Evolutionary conservation across 1,140 invertebrate species (phyloP).

Genomic region (Anoplophora glabripennis): DNA sequence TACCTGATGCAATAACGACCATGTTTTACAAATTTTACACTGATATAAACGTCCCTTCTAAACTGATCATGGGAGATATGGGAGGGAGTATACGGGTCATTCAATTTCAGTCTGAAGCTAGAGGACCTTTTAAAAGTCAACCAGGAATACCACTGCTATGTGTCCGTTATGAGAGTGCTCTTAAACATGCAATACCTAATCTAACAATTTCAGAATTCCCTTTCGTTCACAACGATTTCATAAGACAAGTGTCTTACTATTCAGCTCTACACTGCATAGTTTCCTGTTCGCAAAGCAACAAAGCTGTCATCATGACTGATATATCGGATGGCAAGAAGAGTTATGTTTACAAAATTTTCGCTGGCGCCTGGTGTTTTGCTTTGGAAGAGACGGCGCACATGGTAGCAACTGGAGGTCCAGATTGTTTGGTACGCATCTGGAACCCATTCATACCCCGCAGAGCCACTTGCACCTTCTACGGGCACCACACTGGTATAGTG

Average conservation of each 20-base stretch:
- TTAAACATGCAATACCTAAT: constrained; percentile 42
- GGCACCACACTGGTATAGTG: constrained; percentile 68
- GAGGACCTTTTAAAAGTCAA: constrained; percentile 64
- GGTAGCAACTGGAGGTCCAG: constrained; percentile 68
- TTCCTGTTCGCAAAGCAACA: constrained; percentile 54
- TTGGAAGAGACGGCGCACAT: constrained; percentile 57
- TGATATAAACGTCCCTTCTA: constrained; percentile 56
- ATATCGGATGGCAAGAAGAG: constrained; percentile 33
- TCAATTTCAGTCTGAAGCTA: constrained; percentile 40
- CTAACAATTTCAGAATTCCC: constrained; percentile 52
- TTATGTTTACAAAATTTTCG: constrained; percentile 24
- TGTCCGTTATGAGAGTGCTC: constrained; percentile 56
- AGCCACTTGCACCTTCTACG: constrained; percentile 59
- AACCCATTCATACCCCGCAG: constrained; percentile 68
- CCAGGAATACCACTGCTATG: constrained; percentile 56
- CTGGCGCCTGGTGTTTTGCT: constrained; percentile 57
- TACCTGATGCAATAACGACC: constrained; percentile 55
- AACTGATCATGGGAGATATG: constrained; percentile 64
- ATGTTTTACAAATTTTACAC: constrained; percentile 64
- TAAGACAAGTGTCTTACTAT: constrained; percentile 64
- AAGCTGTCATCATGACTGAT: constrained; percentile 41
- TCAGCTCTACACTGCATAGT: constrained; percentile 42
- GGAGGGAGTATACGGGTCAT: constrained; percentile 51
- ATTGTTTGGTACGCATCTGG: constrained; percentile 71
- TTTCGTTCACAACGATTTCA: constrained; percentile 56